Percentiles rank a stretch among this genome's conserved stretches.
These are phyloP conservation scores for Nymphicus hollandicus DNA, from an alignment of 2,113 vertebrate genomes.

Conservation along the genomic window DNA sequence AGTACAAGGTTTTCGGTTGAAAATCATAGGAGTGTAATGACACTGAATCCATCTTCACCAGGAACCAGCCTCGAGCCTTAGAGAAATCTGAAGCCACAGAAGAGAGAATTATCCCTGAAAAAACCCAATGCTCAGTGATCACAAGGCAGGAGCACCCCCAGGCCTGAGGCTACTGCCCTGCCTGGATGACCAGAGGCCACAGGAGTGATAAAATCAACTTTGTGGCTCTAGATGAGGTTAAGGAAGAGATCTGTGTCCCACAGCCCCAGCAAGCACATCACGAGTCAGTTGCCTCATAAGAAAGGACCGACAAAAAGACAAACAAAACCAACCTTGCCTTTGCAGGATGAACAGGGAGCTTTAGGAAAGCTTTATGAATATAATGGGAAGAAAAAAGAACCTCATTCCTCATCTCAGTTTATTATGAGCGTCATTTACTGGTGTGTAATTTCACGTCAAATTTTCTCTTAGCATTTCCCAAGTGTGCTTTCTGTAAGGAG, in stretches of 20 bases:
- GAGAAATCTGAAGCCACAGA: not conserved
- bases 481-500: not conserved
- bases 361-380: slow-evolving; percentile 2
- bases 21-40: not conserved
- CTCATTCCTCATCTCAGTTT: not conserved
- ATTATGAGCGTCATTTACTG: not conserved
- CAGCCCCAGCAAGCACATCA: not conserved
- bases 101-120: not conserved
- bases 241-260: not conserved
- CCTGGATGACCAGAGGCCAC: not conserved
- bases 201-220: not conserved
- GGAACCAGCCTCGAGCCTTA: not conserved
- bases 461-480: slow-evolving; percentile 22
- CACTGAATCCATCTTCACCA: not conserved
- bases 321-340: not conserved
- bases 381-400: not conserved
- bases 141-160: not conserved
- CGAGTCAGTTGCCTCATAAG: not conserved
- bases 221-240: not conserved
- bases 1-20: not conserved
- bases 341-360: not conserved
- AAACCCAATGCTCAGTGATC: not conserved
- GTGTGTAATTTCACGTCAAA: not conserved
- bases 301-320: not conserved
- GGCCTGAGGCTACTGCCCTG: not conserved